phyloP scores from a whole-genome alignment of 2,888 invertebrate species.

The Hypercompe scribonia region DNA sequence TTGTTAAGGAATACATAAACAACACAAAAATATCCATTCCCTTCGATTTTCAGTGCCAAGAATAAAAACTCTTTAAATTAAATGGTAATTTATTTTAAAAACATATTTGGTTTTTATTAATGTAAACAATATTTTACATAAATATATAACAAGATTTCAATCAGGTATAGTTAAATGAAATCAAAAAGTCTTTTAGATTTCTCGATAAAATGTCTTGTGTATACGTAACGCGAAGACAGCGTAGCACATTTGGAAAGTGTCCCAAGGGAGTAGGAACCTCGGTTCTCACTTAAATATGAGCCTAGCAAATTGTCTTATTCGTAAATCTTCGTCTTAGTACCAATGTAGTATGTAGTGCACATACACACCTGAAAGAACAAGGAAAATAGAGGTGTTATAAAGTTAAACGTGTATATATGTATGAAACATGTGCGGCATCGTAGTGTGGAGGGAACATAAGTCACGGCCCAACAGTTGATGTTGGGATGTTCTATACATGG shows the following conservation, averaged over 20 bases:
- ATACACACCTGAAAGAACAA: not conserved
- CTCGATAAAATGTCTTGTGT: slow-evolving; percentile 21
- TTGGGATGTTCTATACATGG: no score
- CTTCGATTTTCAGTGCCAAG: not conserved
- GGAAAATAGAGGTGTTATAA: not conserved
- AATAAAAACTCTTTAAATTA: not conserved
- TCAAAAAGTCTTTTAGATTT: slow-evolving; percentile 16
- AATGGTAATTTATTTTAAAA: not conserved
- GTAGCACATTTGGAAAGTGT: slow-evolving; percentile 26
- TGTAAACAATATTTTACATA: not conserved
- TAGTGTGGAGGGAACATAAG: no score
- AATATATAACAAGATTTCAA: slow-evolving; percentile 21
- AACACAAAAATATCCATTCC: not conserved
- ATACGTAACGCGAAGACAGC: slow-evolving; percentile 20
- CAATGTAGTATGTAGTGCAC: slow-evolving; percentile 14
- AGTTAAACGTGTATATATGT: not conserved
- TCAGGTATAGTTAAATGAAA: slow-evolving; percentile 9
- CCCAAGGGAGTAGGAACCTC: slow-evolving; percentile 39
- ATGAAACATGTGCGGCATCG: no score
- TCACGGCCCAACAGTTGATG: no score
- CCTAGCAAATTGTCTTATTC: slow-evolving; percentile 49
- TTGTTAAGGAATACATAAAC: not conserved
- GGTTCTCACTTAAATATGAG: slow-evolving; percentile 41
- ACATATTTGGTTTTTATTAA: not conserved
- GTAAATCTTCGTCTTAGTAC: slow-evolving; percentile 31